Evolutionary conservation across 2,113 vertebrate species (phyloP), one percentile per base, ranked within the genome.

Genomic region (Syngnathus typhle): DNA sequence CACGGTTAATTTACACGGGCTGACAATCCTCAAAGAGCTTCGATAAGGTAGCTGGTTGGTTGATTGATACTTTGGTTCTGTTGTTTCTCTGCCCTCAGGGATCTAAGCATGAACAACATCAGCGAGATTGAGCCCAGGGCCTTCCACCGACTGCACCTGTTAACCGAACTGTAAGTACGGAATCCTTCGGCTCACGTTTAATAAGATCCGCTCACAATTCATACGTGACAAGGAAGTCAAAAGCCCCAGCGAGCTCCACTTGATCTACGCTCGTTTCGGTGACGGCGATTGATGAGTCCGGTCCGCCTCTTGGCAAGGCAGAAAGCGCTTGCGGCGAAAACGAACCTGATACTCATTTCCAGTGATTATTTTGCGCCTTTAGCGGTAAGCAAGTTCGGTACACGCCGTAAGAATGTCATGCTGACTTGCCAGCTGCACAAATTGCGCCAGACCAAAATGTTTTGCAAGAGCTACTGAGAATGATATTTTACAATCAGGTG

Each of bases 91-190:
- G 67, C 60, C 47, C 10, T 78, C 36, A 98, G 96, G 64, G 96
- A 98, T 73, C 91, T 98, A 83, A 98, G 95, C 78, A 96, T 98
- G 96, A 98, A 98, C 89, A 98, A 96, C 91, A 95, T 98, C 79
- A 96, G 94, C 0, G 83, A 82, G 77, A 91, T 98, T 70, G 90
- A 90, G 80, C 93, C 94, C 6, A 85, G 89, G 12, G 68, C 85
- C 6, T 95, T 98, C 85, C 87, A 38, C 2, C 91, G 88, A 69
- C 92, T 98, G 86, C 92, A 93, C 74, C 95, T 96, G 88, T 81
- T 98, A 85, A 93, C 93, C 81, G 96, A 98, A 82, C 90, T 98
- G 96, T 98, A 87, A 97, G 96, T 96, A 88, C 65, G 65, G 72
- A 69, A 78, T 73, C 62, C 65, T 73, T 78, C 71, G 61, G 0